phyloP scores from a whole-genome alignment of 1,140 invertebrate species.

The Neodiprion pinetum region DNA sequence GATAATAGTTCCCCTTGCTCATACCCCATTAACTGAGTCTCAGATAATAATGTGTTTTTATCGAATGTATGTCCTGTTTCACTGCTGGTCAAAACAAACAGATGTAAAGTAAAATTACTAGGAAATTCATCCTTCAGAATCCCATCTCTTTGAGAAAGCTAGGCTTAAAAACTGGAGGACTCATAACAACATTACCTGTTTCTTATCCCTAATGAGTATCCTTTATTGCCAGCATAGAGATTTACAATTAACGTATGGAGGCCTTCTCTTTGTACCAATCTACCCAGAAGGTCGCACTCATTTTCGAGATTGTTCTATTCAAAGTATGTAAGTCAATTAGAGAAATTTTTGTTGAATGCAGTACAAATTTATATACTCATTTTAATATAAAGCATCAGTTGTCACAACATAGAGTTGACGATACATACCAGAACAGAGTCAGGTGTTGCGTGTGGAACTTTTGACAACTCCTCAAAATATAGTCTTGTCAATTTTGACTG shows the following conservation, averaged over 20 bases:
- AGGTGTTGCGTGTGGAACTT: constrained; percentile 56
- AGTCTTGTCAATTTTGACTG: constrained; percentile 57
- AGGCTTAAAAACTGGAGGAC: constrained; percentile 11
- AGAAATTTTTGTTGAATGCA: no score
- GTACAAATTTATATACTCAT: not conserved
- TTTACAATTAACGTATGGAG: constrained; percentile 90
- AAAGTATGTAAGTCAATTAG: constrained; percentile 11
- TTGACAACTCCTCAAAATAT: constrained; percentile 58
- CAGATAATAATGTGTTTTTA: constrained; percentile 71
- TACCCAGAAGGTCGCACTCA: constrained; percentile 82
- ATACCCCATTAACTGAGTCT: constrained; percentile 79
- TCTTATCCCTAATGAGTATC: constrained; percentile 84
- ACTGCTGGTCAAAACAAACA: constrained; percentile 40
- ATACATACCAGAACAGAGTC: constrained; percentile 57
- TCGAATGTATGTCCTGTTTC: constrained; percentile 54
- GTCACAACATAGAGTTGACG: not conserved
- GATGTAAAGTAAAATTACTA: constrained; percentile 21
- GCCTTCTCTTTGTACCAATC: constrained; percentile 82
- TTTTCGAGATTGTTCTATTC: constrained; percentile 72
- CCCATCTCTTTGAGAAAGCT: constrained; percentile 26
- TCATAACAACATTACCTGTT: constrained; percentile 44
- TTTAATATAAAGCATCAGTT: not conserved
- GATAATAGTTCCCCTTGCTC: constrained; percentile 78
- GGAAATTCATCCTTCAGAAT: constrained; percentile 29
- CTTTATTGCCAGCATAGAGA: constrained; percentile 90